Conservation (phyloP, 2,113 vertebrate species). For the Chlamydotis undulata region DNA sequence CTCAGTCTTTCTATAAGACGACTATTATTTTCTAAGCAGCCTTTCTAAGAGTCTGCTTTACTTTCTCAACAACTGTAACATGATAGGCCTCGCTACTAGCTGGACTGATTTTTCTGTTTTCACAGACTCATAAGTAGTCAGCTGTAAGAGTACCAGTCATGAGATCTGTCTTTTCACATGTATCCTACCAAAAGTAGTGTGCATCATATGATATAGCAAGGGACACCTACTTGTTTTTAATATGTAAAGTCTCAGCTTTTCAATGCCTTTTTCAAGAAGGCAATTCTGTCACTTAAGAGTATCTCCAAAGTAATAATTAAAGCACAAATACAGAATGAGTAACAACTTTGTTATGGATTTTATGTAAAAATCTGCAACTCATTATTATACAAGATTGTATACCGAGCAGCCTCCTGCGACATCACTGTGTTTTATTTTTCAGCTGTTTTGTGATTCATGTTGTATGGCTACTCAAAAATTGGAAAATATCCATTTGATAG, state of each 20-base stretch:
- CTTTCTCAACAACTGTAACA: background rate
- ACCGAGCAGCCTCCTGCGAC: background rate
- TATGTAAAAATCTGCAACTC: background rate
- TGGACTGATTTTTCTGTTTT: background rate
- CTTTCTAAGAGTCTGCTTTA: background rate
- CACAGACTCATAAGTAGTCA: background rate
- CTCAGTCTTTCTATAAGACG: background rate
- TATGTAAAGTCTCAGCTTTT: background rate
- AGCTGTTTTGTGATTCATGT: background rate
- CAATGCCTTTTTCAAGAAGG: background rate
- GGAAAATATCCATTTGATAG: background rate
- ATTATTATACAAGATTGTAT: background rate
- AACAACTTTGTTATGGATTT: background rate
- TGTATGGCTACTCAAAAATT: background rate
- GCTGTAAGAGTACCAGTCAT: background rate
- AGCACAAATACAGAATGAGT: background rate
- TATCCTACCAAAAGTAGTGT: background rate
- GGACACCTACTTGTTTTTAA: background rate
- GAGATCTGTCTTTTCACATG: background rate
- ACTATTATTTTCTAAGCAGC: background rate
- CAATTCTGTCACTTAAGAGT: background rate
- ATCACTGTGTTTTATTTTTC: background rate
- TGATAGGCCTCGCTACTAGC: background rate
- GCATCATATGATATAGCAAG: background rate
- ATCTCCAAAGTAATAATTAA: background rate